Evolutionary conservation across 2,113 vertebrate genomes (phyloP), one percentile per base, ranked within the genome.

Genomic region (Cebidichthys violaceus): DNA sequence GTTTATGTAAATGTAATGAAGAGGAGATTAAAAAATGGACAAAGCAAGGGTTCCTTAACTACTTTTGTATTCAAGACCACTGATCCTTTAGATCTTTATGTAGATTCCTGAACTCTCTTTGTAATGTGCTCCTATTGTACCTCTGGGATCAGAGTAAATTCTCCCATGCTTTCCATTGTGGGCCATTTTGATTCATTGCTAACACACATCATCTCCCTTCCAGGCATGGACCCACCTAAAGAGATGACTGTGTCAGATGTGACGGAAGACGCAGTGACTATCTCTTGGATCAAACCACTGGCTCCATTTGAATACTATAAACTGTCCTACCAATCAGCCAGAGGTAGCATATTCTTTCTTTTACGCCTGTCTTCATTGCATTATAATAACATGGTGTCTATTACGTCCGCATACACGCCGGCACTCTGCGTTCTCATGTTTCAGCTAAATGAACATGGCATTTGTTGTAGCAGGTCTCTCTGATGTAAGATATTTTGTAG

Each of bases 281-380:
- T 99, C 71, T 96, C 95, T 69, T 99, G 98, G 98, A 95, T 92
- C 65, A 94, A 94, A 83, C 98, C 98, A 0, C 70, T 96, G 0
- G 95, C 97, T 70, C 62, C 93, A 20, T 97, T 99, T 1, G 96
- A 99, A 86, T 97, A 98, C 89, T 99, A 99, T 14, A 96, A 97
- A 77, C 95, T 99, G 72, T 97, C 97, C 3, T 98, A 97, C 87
- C 95, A 95, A 41, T 95, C 96, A 2, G 94, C 92, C 0, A 96
- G 95, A 97, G 98, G 97, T 99, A 92, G 2, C 6, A 1, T 17
- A 13, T 20, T 31, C 62, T 31, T 13, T 18, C 39, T 6, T 0
- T 41, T 24, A 45, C 17, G 5, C 41, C 18, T 17, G 29, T 45
- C 15, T 31, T 82, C 29, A 68, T 27, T 59, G 6, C 24, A 54